phyloP scores from a whole-genome alignment of 1,140 invertebrate genomes.

The Catajapyx aquilonaris region DNA sequence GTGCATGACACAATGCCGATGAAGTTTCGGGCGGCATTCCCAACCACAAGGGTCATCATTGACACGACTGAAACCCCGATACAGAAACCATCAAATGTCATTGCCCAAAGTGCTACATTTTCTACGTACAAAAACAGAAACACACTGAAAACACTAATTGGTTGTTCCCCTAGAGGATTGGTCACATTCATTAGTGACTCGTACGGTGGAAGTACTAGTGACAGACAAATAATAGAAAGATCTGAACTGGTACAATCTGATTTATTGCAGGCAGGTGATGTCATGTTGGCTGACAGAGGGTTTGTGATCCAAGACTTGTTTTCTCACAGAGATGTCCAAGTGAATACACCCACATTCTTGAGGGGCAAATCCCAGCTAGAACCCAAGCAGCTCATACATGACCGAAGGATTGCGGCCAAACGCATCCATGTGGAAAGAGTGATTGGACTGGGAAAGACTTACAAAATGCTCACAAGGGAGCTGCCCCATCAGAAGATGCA shows the following conservation, averaged over 20 bases:
- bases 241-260: not conserved
- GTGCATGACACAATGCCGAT: constrained; percentile 13
- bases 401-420: not conserved
- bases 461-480: not conserved
- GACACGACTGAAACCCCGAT: constrained; percentile 16
- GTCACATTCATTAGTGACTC: not conserved
- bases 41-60: constrained; percentile 14
- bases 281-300: not conserved
- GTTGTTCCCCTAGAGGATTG: constrained; percentile 5
- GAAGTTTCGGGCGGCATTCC: constrained; percentile 13
- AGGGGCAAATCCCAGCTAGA: not conserved
- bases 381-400: not conserved
- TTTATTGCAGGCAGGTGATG: not conserved
- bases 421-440: not conserved
- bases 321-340: not conserved
- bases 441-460: not conserved
- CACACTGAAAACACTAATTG: constrained; percentile 11
- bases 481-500: not conserved
- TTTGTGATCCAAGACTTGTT: not conserved
- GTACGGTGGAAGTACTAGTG: not conserved
- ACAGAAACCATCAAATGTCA: constrained; percentile 9
- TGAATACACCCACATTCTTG: not conserved
- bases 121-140: constrained; percentile 15
- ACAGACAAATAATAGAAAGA: not conserved
- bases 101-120: constrained; percentile 15